Evolutionary conservation across 2,888 invertebrate genomes (phyloP), one percentile per base, ranked within the genome.

Genomic region (Uropetala carovei): DNA sequence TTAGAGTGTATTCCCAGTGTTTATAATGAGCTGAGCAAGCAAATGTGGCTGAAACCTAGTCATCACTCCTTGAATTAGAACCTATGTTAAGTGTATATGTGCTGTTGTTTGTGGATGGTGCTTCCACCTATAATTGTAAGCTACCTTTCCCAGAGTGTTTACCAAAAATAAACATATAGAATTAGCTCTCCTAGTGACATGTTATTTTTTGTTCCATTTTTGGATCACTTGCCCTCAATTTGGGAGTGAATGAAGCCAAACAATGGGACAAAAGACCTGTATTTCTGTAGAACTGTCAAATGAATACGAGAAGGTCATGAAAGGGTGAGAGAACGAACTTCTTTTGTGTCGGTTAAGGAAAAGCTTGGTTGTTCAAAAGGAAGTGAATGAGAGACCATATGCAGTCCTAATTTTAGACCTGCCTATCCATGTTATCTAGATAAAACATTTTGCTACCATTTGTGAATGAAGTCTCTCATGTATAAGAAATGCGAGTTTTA

Each of bases 101-200:
- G 89, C 89, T 89, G 60, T 64, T 89, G 18, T 68, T 68, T 89
- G 30, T 89, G 64, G 89, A 68, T 89, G 64, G 18, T 68, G 89
- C 89, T 89, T 89, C 64, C 56, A 64, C 64, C 64, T n/a, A 56
- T 89, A 18, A n/a, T 64, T 14, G 89, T 43, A 11, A 43, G 43
- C 13, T 68, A 43, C 89, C 68, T 43, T 89, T 9, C 8, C 64
- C 58, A 5, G 22, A 89, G 30, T 64, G 43, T 68, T 13, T 89
- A n/a, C 68, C 89, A 89, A 89, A 68, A 89, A 89, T 89, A 89
- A 89, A 56, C 43, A 2, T 22, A 64, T 89, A 89, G 89, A 89
- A 64, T 89, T 89, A 89, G 89, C 43, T 89, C n/a, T 22, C 64
- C 5, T 56, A 68, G n/a, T 16, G 89, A 43, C 86, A 11, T 43